Evolutionary conservation across 2,888 invertebrate genomes (phyloP), one percentile per base, ranked within the genome.

Genomic region (Dolomedes plantarius): DNA sequence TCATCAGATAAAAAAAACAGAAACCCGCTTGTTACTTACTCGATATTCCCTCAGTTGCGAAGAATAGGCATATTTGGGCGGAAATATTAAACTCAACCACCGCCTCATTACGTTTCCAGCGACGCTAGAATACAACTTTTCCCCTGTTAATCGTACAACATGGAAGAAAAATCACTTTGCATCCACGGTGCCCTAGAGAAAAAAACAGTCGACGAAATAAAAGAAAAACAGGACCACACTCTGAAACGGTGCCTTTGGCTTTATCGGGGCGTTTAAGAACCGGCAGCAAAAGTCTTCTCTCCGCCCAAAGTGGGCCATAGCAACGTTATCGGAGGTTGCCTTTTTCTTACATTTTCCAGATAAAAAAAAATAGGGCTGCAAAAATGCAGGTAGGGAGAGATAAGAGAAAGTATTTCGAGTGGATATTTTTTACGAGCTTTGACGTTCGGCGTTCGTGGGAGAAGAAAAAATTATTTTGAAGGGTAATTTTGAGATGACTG

Each of bases 341-440:
- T 72, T 65, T 65, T 56, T 65, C 50, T 68, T 36, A 32, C 46
- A 11, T 67, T 41, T 39, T 46, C 23, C 13, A 1, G 46, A 27
- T 29, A n/a, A 32, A 50, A 73, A 80, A 72, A 73, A 79, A 46
- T n/a, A 6, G 29, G 19, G 36, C 67, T 46, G 29, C 31, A 80
- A 73, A 80, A 80, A 80, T 80, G 65, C 73, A 73, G 68, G 80
- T 79, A 79, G 32, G 36, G 39, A 29, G 31, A 36, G 80, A 80
- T 74, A 80, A 80, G 72, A n/a, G 50, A 67, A n/a, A 46, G n/a
- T 62, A 65, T 73, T 73, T 80, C 50, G 65, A 80, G 79, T 79
- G 78, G 56, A 13, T 62, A 11, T 62, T 62, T 62, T 50, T 3
- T 62, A 11, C n/a, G 62, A 11, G 27, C 0, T 62, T 62, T 62